phyloP scores from a whole-genome alignment of 2,797 vertebrate species.

The Notolepis coatsorum region DNA sequence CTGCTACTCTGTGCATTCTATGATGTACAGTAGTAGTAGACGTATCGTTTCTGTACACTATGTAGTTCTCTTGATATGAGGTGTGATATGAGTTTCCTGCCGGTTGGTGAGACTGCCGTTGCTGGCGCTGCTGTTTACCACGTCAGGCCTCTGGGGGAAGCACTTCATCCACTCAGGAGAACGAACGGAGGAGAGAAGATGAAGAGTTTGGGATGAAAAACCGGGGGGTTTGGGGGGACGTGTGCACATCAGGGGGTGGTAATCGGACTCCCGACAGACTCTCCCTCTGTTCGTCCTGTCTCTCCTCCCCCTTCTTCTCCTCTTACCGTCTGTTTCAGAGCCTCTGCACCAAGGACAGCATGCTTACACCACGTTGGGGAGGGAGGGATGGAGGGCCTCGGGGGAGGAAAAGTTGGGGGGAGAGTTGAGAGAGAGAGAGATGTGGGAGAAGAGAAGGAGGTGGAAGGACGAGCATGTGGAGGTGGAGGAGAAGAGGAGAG shows the following conservation, averaged over 20 bases:
- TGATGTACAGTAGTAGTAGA: too few relatives aligned
- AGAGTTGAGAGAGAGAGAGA: slow-evolving; percentile 8
- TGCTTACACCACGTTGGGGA: slow-evolving; percentile 63
- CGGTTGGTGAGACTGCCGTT: neutral
- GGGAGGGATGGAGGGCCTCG: slow-evolving; percentile 42
- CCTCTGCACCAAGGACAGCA: slow-evolving; percentile 68
- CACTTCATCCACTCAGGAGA: slow-evolving; percentile 5
- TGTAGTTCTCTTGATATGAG: too few relatives aligned
- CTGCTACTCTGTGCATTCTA: too few relatives aligned
- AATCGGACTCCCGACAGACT: slow-evolving; percentile 43
- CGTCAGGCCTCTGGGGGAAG: slow-evolving; percentile 31
- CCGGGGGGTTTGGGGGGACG: neutral
- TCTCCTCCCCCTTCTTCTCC: neutral
- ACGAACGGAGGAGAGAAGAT: slow-evolving; percentile 35
- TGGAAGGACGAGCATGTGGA: slow-evolving; percentile 58
- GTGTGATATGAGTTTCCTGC: too few relatives aligned
- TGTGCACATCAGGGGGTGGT: slow-evolving; percentile 45
- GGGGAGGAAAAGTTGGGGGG: slow-evolving; percentile 66
- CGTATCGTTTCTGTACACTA: too few relatives aligned
- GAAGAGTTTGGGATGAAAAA: slow-evolving; percentile 35
- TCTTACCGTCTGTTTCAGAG: neutral
- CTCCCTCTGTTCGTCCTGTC: neutral
- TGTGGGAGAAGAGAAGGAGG: slow-evolving; percentile 50
- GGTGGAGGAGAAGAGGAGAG: slow-evolving; percentile 53
- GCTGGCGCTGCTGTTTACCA: slow-evolving; percentile 29